Percentiles rank a stretch among this genome's conserved stretches.
Evolutionary conservation across 1,140 invertebrate genomes (phyloP).

Genomic region (Drosophila navojoa): DNA sequence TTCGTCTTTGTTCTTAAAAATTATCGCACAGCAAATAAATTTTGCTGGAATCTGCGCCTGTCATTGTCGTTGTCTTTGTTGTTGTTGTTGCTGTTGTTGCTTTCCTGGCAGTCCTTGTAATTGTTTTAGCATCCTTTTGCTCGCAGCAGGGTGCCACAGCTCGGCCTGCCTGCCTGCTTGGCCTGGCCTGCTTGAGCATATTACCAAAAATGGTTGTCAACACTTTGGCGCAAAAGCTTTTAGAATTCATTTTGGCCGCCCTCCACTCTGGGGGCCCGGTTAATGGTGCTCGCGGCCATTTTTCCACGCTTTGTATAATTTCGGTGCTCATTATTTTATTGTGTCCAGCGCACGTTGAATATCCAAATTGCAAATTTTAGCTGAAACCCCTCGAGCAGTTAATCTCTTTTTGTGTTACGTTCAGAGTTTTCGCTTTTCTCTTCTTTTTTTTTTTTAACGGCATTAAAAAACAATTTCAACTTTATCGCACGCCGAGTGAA

Average conservation of each 20-base stretch:
- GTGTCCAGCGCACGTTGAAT: constrained; percentile 47
- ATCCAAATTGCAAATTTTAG: constrained; percentile 54
- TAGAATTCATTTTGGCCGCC: constrained; percentile 50
- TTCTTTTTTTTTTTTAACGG: constrained; percentile 39
- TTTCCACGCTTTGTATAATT: constrained; percentile 59
- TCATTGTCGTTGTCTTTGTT: constrained; percentile 45
- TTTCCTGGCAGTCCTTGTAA: constrained; percentile 41
- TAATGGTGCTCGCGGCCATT: constrained; percentile 52
- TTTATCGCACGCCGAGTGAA: constrained; percentile 36
- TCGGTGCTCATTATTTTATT: constrained; percentile 59
- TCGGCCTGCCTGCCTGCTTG: constrained; percentile 3
- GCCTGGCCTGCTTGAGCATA: constrained; percentile 44
- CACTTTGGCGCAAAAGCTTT: constrained; percentile 61
- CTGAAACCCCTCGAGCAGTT: constrained; percentile 35
- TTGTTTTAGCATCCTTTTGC: constrained; percentile 55
- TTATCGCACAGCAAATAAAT: constrained; percentile 61
- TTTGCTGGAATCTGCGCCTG: constrained; percentile 55
- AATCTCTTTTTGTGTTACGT: constrained; percentile 42
- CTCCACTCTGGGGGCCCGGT: constrained; percentile 29
- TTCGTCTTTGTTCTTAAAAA: constrained; percentile 56
- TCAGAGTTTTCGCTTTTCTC: not conserved
- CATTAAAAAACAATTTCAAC: constrained; percentile 59
- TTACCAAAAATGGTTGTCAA: constrained; percentile 61
- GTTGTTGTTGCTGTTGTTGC: constrained; percentile 29
- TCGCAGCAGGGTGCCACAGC: constrained; percentile 27